Evolutionary conservation across 2,888 invertebrate genomes (phyloP).

Genomic region (Leptopilina myrica): DNA sequence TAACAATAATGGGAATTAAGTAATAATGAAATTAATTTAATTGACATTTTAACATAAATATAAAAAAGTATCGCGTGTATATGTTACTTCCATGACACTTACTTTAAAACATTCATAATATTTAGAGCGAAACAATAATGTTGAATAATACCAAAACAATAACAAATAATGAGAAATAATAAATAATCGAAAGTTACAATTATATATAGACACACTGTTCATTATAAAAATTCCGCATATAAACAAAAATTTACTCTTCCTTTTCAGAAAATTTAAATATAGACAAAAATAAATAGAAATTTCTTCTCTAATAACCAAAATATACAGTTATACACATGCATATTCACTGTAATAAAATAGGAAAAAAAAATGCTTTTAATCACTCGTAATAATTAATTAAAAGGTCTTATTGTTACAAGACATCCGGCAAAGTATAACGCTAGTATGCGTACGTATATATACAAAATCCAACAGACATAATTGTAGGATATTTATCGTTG

Average conservation of each 20-base stretch:
- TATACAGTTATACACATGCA: slow-evolving; percentile 4
- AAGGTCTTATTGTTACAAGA: slow-evolving; percentile 32
- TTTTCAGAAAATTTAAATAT: background rate
- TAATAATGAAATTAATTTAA: too few species aligned
- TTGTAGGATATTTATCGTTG: slow-evolving; percentile 28
- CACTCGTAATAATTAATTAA: slow-evolving; percentile 31
- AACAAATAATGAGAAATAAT: too few species aligned
- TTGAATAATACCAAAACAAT: too few species aligned
- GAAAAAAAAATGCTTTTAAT: slow-evolving; percentile 13
- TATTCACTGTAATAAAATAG: background rate
- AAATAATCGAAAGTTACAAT: too few species aligned
- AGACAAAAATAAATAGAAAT: background rate
- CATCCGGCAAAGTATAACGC: slow-evolving; percentile 14
- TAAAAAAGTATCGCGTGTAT: too few species aligned
- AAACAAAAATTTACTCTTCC: background rate
- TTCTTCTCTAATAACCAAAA: background rate
- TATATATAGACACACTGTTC: too few species aligned
- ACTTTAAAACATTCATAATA: too few species aligned
- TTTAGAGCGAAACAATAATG: too few species aligned
- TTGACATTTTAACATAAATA: too few species aligned
- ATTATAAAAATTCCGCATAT: too few species aligned
- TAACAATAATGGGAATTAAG: too few species aligned
- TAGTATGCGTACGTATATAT: background rate
- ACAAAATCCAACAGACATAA: background rate
- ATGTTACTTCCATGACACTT: too few species aligned